Base-by-base conservation (phyloP, 2,113 vertebrate species). In the Cinclus mexicanus region DNA sequence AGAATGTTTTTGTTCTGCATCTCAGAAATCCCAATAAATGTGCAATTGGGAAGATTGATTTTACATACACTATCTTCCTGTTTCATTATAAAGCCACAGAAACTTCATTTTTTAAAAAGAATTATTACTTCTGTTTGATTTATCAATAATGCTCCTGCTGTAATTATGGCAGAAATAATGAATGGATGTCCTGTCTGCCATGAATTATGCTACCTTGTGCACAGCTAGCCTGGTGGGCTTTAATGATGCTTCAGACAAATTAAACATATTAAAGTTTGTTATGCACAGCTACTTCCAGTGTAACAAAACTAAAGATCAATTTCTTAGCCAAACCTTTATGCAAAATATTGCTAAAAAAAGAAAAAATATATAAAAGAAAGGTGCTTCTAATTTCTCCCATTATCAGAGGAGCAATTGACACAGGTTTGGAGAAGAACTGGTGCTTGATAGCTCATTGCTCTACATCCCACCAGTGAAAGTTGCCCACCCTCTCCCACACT, bases 91-190 rank as follows among this genome's bases (percentile, higher is more conserved):
- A 95, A 94, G 79, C 83, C 71, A 94, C 59, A 95, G 97, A 94
- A 60, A 80, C 42, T 70, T 78, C 59, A 71, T 92, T 98, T 94
- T 93, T 76, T 44, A 75, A 83, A 70, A 95, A 92, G 76, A 97
- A 82, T 95, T 97, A 97, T 97, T 96, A 96, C 74, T 96, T 96
- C 53, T 60, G 31, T 94, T 97, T 97, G 95, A 96, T 98, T 97
- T 98, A 98, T 98, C 97, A 97, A 96, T 98, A 97, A 97, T 68
- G 52, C 42, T 97, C 92, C 90, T 91, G 63, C 87, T 93, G 84
- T 98, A 98, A 98, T 98, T 98, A 97, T 97, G 92, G 91, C 87
- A 97, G 86, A 93, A 97, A 96, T 97, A 98, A 98, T 94, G 79
- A 97, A 98, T 97, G 95, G 96, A 97, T 97, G 97, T 97, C 95